Percentiles rank a stretch among this genome's conserved stretches.
Evolutionary conservation across 1,140 invertebrate genomes (phyloP).

Genomic region (Sycobia sp.): DNA sequence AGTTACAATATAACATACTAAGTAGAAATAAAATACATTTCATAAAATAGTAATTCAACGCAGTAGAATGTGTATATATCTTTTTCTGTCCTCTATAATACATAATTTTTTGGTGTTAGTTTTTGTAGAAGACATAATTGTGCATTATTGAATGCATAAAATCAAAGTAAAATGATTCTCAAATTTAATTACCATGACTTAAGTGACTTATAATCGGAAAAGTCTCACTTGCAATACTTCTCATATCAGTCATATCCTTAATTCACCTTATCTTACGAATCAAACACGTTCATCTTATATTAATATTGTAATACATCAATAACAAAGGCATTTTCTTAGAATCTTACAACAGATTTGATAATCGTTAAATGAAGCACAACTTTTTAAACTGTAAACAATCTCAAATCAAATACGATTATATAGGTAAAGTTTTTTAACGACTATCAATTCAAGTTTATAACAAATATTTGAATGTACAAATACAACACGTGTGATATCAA

Average conservation of each 20-base stretch:
- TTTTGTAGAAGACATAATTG: slow-evolving; percentile 3
- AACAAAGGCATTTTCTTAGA: slow-evolving; percentile 21
- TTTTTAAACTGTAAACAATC: slow-evolving; percentile 4
- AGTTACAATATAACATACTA: slow-evolving; percentile 4
- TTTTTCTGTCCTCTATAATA: neutral
- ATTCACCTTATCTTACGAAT: slow-evolving; percentile 13
- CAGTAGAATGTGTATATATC: neutral
- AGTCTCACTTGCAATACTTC: slow-evolving; percentile 1
- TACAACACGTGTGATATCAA: slow-evolving; percentile 19
- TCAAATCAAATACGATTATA: neutral
- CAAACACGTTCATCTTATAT: slow-evolving; percentile 8
- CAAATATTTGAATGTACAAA: slow-evolving; percentile 9
- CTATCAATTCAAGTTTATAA: slow-evolving; percentile 17
- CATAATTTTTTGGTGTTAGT: neutral
- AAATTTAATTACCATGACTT: slow-evolving; percentile 5
- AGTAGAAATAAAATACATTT: slow-evolving; percentile 21
- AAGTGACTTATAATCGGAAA: neutral
- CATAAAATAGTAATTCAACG: slow-evolving; percentile 15
- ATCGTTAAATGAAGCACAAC: slow-evolving; percentile 10
- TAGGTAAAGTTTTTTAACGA: slow-evolving; percentile 19
- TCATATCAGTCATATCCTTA: slow-evolving; percentile 2
- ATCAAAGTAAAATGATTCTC: slow-evolving; percentile 7
- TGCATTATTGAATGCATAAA: slow-evolving; percentile 11
- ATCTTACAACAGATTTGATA: slow-evolving; percentile 1
- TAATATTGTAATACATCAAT: slow-evolving; percentile 22